phyloP scores from a whole-genome alignment of 1,140 invertebrate genomes.

The Ceratoteleas bidentatus region DNA sequence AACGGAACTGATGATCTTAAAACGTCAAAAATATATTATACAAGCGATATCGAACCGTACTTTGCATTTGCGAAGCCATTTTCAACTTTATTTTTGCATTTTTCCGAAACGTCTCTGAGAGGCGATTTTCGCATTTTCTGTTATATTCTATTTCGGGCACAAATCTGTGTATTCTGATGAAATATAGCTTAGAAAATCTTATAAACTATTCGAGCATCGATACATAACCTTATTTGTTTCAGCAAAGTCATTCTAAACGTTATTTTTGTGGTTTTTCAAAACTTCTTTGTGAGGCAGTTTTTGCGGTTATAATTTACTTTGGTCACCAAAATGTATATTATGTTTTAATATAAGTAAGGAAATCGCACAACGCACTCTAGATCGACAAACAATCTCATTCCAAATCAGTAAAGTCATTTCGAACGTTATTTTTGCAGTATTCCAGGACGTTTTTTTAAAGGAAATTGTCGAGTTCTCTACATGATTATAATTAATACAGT shows the following conservation, averaged over 20 bases:
- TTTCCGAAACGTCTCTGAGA: slow-evolving; percentile 1
- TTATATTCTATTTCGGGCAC: too few relatives aligned
- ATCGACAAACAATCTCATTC: slow-evolving; percentile 2
- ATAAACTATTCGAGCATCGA: slow-evolving; percentile 2
- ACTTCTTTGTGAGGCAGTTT: not conserved
- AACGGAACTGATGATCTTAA: slow-evolving; percentile 2
- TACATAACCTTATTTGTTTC: slow-evolving; percentile 4
- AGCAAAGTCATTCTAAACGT: slow-evolving; percentile 1
- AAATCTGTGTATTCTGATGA: too few relatives aligned
- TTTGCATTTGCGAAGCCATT: slow-evolving; percentile 2
- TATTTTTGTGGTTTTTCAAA: slow-evolving; percentile 1
- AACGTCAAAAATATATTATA: not conserved
- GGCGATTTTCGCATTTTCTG: not conserved
- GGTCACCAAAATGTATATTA: not conserved
- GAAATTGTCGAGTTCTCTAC: slow-evolving; percentile 2
- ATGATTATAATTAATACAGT: slow-evolving; percentile 5
- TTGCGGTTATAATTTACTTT: slow-evolving; percentile 1
- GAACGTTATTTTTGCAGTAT: slow-evolving; percentile 4
- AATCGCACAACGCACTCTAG: slow-evolving; percentile 4
- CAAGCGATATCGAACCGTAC: not conserved
- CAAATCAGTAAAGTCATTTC: not conserved
- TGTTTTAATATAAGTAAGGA: slow-evolving; percentile 5
- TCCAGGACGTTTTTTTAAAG: slow-evolving; percentile 4
- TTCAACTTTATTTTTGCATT: slow-evolving; percentile 4
- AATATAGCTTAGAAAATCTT: too few relatives aligned